phyloP scores from a whole-genome alignment of 1,140 invertebrate genomes.

The Drosophila subobscura region DNA sequence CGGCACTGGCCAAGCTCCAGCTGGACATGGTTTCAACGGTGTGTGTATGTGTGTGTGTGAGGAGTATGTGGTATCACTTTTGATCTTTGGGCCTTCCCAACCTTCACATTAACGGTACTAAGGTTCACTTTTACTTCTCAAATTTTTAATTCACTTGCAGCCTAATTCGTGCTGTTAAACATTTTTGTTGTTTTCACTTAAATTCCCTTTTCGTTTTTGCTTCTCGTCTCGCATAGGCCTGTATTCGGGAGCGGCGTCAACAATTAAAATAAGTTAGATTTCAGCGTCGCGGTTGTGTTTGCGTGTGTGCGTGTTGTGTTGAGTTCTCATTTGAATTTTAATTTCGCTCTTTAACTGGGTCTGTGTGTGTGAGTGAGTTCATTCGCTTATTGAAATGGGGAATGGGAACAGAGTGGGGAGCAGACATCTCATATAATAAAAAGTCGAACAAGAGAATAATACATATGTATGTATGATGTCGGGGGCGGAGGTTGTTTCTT shows the following conservation, averaged over 20 bases:
- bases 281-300: slow-evolving; percentile 2
- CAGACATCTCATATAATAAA: slow-evolving; percentile 46
- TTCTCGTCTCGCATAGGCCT: slow-evolving; percentile 33
- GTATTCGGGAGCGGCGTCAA: slow-evolving; percentile 31
- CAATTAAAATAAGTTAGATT: slow-evolving; percentile 53
- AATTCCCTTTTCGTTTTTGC: slow-evolving; percentile 21
- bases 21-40: slow-evolving; percentile 58
- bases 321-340: slow-evolving; percentile 47
- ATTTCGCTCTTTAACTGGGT: slow-evolving; percentile 17
- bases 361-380: slow-evolving; percentile 34
- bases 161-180: slow-evolving; percentile 8
- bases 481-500: slow-evolving; percentile 22
- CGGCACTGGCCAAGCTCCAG: slow-evolving; percentile 70
- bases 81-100: slow-evolving; percentile 24
- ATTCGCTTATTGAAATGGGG: slow-evolving; percentile 30
- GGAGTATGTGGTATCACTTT: slow-evolving; percentile 5
- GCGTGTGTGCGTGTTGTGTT: slow-evolving; percentile 13
- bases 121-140: slow-evolving; percentile 17
- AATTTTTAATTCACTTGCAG: background rate
- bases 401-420: slow-evolving; percentile 1
- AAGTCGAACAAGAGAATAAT: slow-evolving; percentile 30
- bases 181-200: slow-evolving; percentile 23
- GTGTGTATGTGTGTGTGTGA: slow-evolving; percentile 1
- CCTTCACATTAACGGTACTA: slow-evolving; percentile 17
- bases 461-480: background rate